Evolutionary conservation across 2,888 invertebrate species (phyloP).

Genomic region (Tiphia femorata): DNA sequence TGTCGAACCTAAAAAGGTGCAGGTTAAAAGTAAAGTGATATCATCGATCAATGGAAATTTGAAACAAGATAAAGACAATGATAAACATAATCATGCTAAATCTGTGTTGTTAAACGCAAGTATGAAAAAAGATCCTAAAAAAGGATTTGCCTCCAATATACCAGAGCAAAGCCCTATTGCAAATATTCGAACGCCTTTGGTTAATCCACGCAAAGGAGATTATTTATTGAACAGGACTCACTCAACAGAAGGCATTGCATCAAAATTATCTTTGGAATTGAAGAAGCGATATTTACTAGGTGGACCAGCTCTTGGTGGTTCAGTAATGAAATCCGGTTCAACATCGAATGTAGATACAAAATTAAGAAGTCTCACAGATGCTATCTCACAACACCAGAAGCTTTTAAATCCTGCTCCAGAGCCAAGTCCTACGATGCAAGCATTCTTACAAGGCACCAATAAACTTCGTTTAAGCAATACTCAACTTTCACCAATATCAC

Average conservation of each 20-base stretch:
- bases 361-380: conserved; percentile 85
- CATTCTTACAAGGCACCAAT: conserved; percentile 73
- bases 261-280: conserved; percentile 87
- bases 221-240: conserved; percentile 85
- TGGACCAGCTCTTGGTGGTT: conserved; percentile 76
- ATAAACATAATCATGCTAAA: conserved; percentile 4
- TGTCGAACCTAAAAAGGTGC: conserved; percentile 73
- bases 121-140: neutral
- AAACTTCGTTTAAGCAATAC: conserved; percentile 55
- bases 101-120: conserved; percentile 9
- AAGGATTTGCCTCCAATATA: neutral
- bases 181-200: conserved; percentile 63
- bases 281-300: conserved; percentile 88
- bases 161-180: neutral
- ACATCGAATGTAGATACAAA: conserved; percentile 88
- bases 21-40: conserved; percentile 72
- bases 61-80: conserved; percentile 42
- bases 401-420: conserved; percentile 83
- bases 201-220: conserved; percentile 77
- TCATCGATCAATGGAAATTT: conserved; percentile 68
- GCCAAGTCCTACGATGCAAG: conserved; percentile 79
- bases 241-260: conserved; percentile 89
- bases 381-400: conserved; percentile 91
- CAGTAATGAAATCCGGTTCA: conserved; percentile 85
- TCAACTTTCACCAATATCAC: conserved; percentile 61